Conservation (phyloP, 2,888 invertebrate genomes). For the Cybosia mesomella region DNA sequence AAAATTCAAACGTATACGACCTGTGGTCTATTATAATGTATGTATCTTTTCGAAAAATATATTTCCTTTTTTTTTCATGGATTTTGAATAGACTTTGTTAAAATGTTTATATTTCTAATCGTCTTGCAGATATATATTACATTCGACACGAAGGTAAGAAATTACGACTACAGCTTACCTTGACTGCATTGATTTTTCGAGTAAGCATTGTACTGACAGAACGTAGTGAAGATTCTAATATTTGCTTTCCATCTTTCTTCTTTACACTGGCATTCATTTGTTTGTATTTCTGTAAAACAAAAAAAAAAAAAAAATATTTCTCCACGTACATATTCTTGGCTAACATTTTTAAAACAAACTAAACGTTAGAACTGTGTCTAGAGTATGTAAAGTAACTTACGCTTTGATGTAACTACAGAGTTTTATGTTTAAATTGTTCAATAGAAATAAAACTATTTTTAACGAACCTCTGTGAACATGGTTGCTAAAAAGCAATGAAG, state of each 20-base stretch:
- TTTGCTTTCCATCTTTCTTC: conserved; percentile 92
- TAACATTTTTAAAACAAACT: not conserved
- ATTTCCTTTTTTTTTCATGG: too few species aligned
- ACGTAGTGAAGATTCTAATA: conserved; percentile 92
- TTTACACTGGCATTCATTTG: conserved; percentile 92
- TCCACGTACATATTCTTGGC: not conserved
- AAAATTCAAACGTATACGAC: too few species aligned
- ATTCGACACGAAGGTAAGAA: conserved; percentile 12
- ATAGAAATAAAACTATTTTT: too few species aligned
- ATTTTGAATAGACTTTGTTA: not conserved
- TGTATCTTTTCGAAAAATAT: too few species aligned
- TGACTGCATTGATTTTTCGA: conserved; percentile 96
- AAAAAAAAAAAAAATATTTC: not conserved
- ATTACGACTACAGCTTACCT: conserved; percentile 78
- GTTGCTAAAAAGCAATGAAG: too few species aligned
- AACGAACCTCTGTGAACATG: too few species aligned
- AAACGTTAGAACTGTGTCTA: not conserved
- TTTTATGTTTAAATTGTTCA: too few species aligned
- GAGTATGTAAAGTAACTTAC: too few species aligned
- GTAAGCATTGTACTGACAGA: conserved; percentile 95
- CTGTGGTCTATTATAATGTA: too few species aligned
- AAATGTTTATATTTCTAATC: not conserved
- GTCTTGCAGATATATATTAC: conserved; percentile 2
- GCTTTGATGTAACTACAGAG: too few species aligned
- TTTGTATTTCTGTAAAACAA: conserved; percentile 90